Conservation (phyloP, 1,140 invertebrate genomes). For the Chironomus striatipennis region DNA sequence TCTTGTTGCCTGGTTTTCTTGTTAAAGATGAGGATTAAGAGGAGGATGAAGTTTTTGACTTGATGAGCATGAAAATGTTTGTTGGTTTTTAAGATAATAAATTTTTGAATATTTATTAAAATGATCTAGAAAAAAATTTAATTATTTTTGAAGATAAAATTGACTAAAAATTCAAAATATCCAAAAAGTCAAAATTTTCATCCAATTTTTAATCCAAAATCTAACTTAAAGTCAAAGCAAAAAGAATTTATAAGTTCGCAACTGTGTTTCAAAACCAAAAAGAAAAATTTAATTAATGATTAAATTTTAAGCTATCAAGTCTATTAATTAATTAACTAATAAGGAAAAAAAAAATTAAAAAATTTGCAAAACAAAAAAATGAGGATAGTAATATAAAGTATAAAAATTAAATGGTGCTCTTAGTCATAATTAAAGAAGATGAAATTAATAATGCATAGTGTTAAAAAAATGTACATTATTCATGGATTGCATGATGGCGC, state of each 20-base stretch:
- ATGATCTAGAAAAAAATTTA: no score
- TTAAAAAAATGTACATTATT: constrained; percentile 9
- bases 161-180: no score
- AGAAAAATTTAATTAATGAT: neutral
- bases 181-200: no score
- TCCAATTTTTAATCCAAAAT: no score
- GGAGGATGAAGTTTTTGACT: no score
- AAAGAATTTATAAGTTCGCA: neutral
- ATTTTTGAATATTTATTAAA: no score
- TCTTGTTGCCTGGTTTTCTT: no score
- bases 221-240: neutral
- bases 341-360: neutral
- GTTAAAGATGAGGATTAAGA: no score
- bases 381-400: neutral
- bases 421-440: neutral
- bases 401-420: constrained; percentile 13
- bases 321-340: neutral
- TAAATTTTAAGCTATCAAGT: neutral
- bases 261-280: constrained; percentile 1
- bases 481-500: constrained; percentile 11
- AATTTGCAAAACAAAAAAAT: neutral
- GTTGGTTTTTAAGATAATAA: no score
- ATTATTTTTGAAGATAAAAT: no score
- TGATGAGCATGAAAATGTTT: no score
- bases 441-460: neutral